Percentiles rank a stretch among this genome's conserved stretches.
These are phyloP conservation scores for Neolamprologus brichardi DNA, from an alignment of 2,113 vertebrate species.

Conservation along the genomic window DNA sequence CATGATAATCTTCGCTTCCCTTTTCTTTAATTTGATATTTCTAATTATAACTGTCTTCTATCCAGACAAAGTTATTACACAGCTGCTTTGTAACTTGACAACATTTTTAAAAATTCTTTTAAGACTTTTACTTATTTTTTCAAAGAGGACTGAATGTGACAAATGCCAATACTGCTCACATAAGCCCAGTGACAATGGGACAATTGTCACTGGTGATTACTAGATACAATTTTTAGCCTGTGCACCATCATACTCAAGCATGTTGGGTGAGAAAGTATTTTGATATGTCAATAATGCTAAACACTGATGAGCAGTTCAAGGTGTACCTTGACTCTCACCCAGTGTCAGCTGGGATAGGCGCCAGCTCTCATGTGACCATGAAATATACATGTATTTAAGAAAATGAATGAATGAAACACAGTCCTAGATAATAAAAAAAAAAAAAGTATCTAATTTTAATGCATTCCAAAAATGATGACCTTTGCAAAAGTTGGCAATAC, in stretches of 20 bases:
- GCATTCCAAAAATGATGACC: no score
- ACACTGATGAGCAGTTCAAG: not conserved
- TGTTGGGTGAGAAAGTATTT: not conserved
- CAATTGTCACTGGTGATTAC: not conserved
- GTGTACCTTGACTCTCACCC: not conserved
- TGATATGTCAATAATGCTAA: not conserved
- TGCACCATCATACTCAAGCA: not conserved
- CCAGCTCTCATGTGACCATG: not conserved
- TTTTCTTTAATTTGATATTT: not conserved
- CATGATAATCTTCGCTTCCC: not conserved
- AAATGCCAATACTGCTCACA: not conserved
- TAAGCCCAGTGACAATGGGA: not conserved
- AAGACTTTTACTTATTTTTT: not conserved
- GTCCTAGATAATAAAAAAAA: no score
- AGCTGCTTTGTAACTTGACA: not conserved
- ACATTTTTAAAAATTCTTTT: fast-evolving
- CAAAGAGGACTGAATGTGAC: not conserved
- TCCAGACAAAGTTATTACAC: not conserved
- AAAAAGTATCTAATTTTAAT: no score
- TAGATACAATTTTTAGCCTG: not conserved
- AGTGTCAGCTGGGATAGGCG: not conserved
- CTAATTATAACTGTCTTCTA: not conserved
- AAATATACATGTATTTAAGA: not conserved
- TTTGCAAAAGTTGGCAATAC: not conserved
- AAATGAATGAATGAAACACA: no score